Base-by-base conservation (phyloP, 2,113 vertebrate species). In the Trochalopteron elliotii region DNA sequence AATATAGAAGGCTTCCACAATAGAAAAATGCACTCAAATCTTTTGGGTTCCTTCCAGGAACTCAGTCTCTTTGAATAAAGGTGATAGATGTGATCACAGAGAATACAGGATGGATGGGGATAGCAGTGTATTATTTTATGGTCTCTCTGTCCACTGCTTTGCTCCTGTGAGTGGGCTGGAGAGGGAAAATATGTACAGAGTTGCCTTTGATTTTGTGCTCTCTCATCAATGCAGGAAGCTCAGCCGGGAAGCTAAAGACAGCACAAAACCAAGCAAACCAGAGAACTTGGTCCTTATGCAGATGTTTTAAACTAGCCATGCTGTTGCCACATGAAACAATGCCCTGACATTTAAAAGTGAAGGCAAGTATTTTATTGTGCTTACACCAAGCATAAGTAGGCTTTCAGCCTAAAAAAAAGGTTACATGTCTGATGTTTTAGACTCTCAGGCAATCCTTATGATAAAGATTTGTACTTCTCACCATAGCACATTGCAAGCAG, bases 171-270 rank as follows among this genome's bases (percentile, higher is more conserved):
- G 30, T 37, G 44, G 21, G 65, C n/a, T 87, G 65, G 56, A 78
- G 89, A 87, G 31, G 44, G 60, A 15, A 81, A 78, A 93, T 40
- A 93, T 35, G 47, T 42, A 74, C 69, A 81, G 68, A 64, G 12
- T 10, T 79, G 55, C 56, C 44, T 89, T 95, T 93, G 77, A 91
- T 89, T 91, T 93, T 84, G 71, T 82, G 56, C 47, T 75, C 35
- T 81, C 47, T 84, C 47, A 71, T 89, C 65, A 94, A 1, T 64
- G 72, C 56, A 84, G n/a, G 56, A 87, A 52, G 31, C 47, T 59
- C 83, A 91, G 47, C 68, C 91, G 89, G 35, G 79, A 88, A 92
- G 52, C 89, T 81, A 59, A 69, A 93, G 64, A 55, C 68, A 81
- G 33, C 69, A 52, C 44, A 82, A 87, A 89, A 30, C 40, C 78